Evolutionary conservation across 2,113 vertebrate genomes (phyloP), one percentile per base, ranked within the genome.

Genomic region (Trematocara nigrifrons): DNA sequence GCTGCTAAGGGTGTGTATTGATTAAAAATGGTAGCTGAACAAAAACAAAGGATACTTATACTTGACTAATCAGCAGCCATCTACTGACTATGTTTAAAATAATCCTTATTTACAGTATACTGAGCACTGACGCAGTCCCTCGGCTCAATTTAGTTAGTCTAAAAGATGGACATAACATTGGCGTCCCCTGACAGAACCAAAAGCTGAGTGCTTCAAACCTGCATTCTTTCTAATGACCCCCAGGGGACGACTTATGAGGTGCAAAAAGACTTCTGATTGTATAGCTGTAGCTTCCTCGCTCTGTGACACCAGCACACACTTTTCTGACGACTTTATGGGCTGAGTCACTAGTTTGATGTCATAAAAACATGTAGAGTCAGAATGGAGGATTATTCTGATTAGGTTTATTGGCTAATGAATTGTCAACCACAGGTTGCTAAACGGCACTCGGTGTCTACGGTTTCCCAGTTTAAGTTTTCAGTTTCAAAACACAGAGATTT

Each of bases 291-390:
- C 13, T 47, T 42, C 20, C 20, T 29, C 5, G 8, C 66, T 22
- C n/a, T 16, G 66, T 16, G 40, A 29, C 20, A 74, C 22, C 20
- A 74, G 38, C 66, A 74, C 42, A 74, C 66, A 74, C 20, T 10
- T 74, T 47, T 0, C 2, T 29, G 22, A 74, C 0, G 2, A 74
- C 40, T 71, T 45, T 47, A 74, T 0, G 5, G 13, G 66, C 0
- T 47, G 20, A 47, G 13, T 7, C 1, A 16, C 40, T 47, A 2
- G 13, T 18, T 71, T 29, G 20, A 47, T 29, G 8, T 29, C 40
- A 74, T 74, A 16, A 45, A 74, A 29, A 74, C 40, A 69, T 1
- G 38, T 40, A 8, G 7, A 26, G 38, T 16, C 7, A 47, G 20
- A 71, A 47, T 4, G 13, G 66, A 47, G 66, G 40, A 71, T 71